Conservation (phyloP, 2,113 vertebrate genomes). For the Forbesichthys papilliferus region DNA sequence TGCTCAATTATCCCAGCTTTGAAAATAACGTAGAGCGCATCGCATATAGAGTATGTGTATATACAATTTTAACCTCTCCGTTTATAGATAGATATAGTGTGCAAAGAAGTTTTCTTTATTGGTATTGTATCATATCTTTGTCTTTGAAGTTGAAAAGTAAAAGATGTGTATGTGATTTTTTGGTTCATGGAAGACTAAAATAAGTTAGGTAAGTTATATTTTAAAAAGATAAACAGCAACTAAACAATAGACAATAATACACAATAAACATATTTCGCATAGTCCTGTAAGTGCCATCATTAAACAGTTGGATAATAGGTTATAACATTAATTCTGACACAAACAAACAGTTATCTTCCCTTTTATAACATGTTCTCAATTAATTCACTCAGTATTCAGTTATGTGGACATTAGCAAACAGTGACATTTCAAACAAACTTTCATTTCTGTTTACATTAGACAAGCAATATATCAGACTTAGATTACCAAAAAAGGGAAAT, state of each 20-base stretch:
- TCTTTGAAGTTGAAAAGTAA: constrained; percentile 71
- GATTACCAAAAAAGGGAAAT: constrained; percentile 59
- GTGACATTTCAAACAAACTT: constrained; percentile 44
- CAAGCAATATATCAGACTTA: constrained; percentile 49
- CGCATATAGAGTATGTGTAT: constrained; percentile 67
- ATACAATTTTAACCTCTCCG: constrained; percentile 69
- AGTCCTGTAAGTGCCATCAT: constrained; percentile 41
- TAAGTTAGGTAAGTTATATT: constrained; percentile 58
- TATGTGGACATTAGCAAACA: constrained; percentile 48
- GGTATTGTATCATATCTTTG: constrained; percentile 72
- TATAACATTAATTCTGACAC: constrained; percentile 57
- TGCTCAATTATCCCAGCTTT: constrained; percentile 47
- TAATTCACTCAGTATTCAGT: constrained; percentile 41
- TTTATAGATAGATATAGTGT: constrained; percentile 73
- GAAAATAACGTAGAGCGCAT: constrained; percentile 67
- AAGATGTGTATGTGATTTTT: constrained; percentile 73
- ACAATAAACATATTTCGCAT: constrained; percentile 55
- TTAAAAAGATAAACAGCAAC: constrained; percentile 64
- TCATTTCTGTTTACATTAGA: constrained; percentile 53
- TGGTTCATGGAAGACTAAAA: constrained; percentile 82
- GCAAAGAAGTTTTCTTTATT: constrained; percentile 70
- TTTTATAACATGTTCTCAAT: constrained; percentile 49
- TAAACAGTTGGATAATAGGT: constrained; percentile 34
- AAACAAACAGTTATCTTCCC: constrained; percentile 60
- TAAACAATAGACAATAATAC: constrained; percentile 58